Evolutionary conservation across 2,888 invertebrate genomes (phyloP).

Genomic region (Anodontia alba): DNA sequence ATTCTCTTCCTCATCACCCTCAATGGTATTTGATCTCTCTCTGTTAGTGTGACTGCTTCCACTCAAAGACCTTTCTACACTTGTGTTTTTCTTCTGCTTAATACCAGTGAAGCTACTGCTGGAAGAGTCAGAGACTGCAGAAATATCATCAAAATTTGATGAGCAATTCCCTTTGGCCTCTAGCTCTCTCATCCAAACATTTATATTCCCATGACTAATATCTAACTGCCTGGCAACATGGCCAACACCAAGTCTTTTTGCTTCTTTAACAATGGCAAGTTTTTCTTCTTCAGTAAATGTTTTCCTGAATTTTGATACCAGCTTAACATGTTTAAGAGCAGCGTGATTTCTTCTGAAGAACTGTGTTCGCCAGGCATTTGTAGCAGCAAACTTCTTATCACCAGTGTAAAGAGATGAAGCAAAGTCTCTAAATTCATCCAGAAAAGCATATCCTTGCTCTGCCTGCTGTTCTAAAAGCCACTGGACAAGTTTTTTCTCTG

Average conservation of each 20-base stretch:
- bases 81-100: background rate
- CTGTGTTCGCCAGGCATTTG: slow-evolving; percentile 58
- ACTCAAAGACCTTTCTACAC: background rate
- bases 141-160: background rate
- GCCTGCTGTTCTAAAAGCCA: slow-evolving; percentile 57
- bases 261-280: slow-evolving; percentile 50
- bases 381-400: slow-evolving; percentile 58
- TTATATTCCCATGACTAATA: slow-evolving; percentile 53
- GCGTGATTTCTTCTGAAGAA: slow-evolving; percentile 56
- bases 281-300: slow-evolving; percentile 56
- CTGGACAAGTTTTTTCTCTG: slow-evolving; percentile 57
- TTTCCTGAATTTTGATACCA: slow-evolving; percentile 58
- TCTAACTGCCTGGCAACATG: slow-evolving; percentile 57
- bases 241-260: slow-evolving; percentile 49
- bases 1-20: slow-evolving; percentile 1
- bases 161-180: background rate
- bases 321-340: slow-evolving; percentile 51
- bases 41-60: slow-evolving; percentile 35
- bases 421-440: slow-evolving; percentile 57
- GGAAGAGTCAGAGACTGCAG: background rate
- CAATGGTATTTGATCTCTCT: background rate
- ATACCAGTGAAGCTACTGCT: background rate
- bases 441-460: slow-evolving; percentile 52
- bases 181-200: slow-evolving; percentile 56
- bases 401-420: slow-evolving; percentile 55